These are phyloP conservation scores for Latheticus oryzae DNA, from an alignment of 2,888 invertebrate species.

Conservation along the genomic window DNA sequence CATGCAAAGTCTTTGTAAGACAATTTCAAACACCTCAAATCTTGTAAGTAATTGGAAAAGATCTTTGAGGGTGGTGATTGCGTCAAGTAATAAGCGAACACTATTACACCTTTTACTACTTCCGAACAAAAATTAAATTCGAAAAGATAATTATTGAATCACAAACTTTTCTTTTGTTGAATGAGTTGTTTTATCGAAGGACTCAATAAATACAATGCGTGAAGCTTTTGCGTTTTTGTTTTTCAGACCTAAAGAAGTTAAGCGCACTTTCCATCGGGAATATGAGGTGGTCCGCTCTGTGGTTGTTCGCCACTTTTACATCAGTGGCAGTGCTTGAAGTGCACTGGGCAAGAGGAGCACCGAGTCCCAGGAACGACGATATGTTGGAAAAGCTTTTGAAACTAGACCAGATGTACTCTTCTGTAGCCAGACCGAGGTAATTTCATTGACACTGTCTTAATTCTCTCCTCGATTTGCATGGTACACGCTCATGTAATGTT, in stretches of 20 bases:
- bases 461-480: conserved; percentile 13
- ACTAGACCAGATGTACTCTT: conserved; percentile 56
- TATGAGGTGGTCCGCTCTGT: conserved; percentile 59
- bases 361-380: conserved; percentile 53
- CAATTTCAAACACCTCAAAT: conserved; percentile 7
- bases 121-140: no score
- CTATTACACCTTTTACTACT: no score
- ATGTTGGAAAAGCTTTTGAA: conserved; percentile 56
- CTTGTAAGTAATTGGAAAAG: no score
- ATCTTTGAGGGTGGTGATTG: no score
- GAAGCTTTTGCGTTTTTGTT: no score
- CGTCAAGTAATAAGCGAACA: no score
- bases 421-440: conserved; percentile 58
- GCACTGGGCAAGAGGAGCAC: conserved; percentile 47
- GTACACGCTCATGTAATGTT: conserved; percentile 6
- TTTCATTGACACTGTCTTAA: conserved; percentile 5
- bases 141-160: no score
- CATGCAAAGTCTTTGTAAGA: conserved; percentile 20
- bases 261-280: conserved; percentile 29
- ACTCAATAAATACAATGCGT: no score
- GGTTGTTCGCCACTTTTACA: conserved; percentile 56
- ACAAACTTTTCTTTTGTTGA: no score
- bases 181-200: no score
- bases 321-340: conserved; percentile 51
- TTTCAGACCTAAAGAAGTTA: conserved; percentile 30